Percentiles rank a stretch among this genome's conserved stretches.
These are phyloP conservation scores for Mythimna ferrago DNA, from an alignment of 2,888 invertebrate species.

Conservation along the genomic window DNA sequence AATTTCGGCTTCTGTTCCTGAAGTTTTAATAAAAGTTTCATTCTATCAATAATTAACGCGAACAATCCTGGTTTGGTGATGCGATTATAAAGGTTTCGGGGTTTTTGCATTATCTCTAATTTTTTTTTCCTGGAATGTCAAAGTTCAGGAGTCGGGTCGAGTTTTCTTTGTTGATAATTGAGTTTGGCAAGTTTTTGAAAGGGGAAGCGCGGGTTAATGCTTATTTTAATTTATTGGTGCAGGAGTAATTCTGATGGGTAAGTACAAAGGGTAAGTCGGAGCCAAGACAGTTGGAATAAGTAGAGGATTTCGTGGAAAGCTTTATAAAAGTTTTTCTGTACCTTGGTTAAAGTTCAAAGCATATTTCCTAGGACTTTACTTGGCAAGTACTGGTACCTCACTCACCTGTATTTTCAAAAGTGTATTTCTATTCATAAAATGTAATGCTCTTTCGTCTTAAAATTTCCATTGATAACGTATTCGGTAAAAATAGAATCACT, in stretches of 20 bases:
- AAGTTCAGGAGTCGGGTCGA: constrained; percentile 69
- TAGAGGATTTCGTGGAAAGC: constrained; percentile 18
- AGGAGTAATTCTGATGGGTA: constrained; percentile 57
- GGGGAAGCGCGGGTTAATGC: constrained; percentile 68
- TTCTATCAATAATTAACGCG: constrained; percentile 91
- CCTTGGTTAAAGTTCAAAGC: not conserved
- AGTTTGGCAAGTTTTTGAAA: constrained; percentile 72
- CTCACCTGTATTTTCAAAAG: not conserved
- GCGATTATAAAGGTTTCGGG: constrained; percentile 88
- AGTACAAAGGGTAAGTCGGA: constrained; percentile 47
- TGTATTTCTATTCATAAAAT: not conserved
- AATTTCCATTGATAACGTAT: no score
- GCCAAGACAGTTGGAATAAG: constrained; percentile 24
- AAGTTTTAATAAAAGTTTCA: constrained; percentile 91
- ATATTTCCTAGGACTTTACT: not conserved
- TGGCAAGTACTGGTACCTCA: not conserved
- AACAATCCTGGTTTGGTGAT: constrained; percentile 86
- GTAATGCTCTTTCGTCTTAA: not conserved
- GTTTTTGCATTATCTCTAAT: constrained; percentile 81
- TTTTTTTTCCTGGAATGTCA: constrained; percentile 69
- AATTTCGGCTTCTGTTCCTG: constrained; percentile 90
- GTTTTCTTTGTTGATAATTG: constrained; percentile 79
- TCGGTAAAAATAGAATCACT: not conserved
- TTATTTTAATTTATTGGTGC: constrained; percentile 67
- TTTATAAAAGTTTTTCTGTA: constrained; percentile 11